Base-by-base conservation (phyloP, 2,888 invertebrate genomes). In the Cataglyphis cursor region DNA sequence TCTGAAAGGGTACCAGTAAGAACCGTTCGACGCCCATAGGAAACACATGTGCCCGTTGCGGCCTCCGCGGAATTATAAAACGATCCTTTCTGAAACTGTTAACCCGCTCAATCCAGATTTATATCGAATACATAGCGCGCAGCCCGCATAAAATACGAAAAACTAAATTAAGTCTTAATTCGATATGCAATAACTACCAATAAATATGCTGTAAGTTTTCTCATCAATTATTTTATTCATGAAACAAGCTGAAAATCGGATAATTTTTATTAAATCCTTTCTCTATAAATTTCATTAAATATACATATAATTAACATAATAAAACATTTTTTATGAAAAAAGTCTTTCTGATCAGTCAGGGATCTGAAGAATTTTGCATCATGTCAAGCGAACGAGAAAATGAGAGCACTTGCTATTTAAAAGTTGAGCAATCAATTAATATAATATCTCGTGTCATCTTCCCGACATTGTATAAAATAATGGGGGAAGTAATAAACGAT, bases 31-130 rank as follows among this genome's bases (percentile, higher is more conserved):
- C 78, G 61, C 75, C 68, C 64, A 28, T n/a, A 64, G 64, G 64
- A 76, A 82, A 82, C 82, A 59, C 57, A 84, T 84, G 70, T 72
- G 78, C 59, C 44, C 70, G 44, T 59, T 44, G 70, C 59, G 78
- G 70, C 70, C 72, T 72, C 70, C 59, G 24, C 59, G 35, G 78
- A 80, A 80, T 80, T 80, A 80, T 80, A 80, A 80, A 80, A 80
- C 78, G 41, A 80, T 80, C 44, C 44, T 80, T 80, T 59, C 35
- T 31, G 31, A 59, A 80, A 80, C 59, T 80, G 72, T 59, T 80
- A 80, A 80, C 44, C 72, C 59, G 44, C 24, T 44, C 78, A 35
- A 80, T 70, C 28, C 31, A 59, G 59, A 57, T 78, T 57, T 70
- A 78, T 70, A 59, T 44, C 72, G 12, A 66, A 70, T 44, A 31